phyloP scores from a whole-genome alignment of 64 coral and sea anemone species.

The Montipora sp. region DNA sequence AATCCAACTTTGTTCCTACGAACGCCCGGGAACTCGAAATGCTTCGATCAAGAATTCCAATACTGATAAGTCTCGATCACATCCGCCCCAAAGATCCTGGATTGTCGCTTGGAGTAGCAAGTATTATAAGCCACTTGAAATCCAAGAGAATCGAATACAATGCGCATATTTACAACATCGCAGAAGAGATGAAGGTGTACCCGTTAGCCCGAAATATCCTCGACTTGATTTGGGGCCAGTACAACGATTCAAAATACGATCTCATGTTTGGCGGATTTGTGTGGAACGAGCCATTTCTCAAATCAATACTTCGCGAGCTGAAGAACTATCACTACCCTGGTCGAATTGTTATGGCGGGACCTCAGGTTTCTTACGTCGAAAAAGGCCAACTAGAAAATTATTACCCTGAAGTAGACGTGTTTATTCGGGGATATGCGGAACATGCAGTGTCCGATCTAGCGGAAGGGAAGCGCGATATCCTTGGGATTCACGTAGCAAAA shows the following conservation, averaged over 20 bases:
- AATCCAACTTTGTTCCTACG: too few relatives aligned
- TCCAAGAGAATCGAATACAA: constrained; percentile 9
- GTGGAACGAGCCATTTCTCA: constrained; percentile 48
- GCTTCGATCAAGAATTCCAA: constrained; percentile 18
- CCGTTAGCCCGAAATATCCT: constrained; percentile 3
- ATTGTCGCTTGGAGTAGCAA: constrained; percentile 16
- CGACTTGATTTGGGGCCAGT: constrained; percentile 6
- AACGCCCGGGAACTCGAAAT: neutral
- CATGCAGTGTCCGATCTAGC: constrained; percentile 18
- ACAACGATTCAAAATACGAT: constrained; percentile 33
- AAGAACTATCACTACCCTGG: constrained; percentile 8
- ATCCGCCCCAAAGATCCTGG: constrained; percentile 33
- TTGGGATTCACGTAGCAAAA: constrained; percentile 13
- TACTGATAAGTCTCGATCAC: constrained; percentile 21
- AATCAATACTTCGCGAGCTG: constrained; percentile 9
- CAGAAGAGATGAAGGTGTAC: neutral
- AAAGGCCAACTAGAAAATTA: constrained; percentile 35
- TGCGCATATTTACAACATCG: constrained; percentile 11
- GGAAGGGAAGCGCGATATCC: constrained; percentile 12
- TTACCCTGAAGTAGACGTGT: constrained; percentile 28
- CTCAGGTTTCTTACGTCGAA: constrained; percentile 42
- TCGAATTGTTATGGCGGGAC: constrained; percentile 41
- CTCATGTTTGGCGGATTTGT: constrained; percentile 47
- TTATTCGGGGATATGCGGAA: constrained; percentile 54
- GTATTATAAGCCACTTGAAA: constrained; percentile 3